phyloP scores from a whole-genome alignment of 2,888 invertebrate genomes.

The Fragum whitleyi region DNA sequence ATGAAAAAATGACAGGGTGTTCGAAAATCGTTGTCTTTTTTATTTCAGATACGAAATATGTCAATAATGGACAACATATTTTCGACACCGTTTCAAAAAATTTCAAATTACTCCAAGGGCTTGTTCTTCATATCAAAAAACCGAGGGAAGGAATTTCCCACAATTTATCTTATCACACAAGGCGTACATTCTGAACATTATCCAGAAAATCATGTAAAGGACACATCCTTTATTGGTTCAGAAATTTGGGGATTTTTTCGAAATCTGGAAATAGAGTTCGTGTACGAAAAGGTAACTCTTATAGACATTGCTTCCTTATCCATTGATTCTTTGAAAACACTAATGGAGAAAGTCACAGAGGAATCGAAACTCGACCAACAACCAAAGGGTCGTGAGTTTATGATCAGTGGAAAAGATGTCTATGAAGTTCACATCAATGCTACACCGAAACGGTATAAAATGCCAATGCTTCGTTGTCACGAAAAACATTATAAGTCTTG shows the following conservation, averaged over 20 bases:
- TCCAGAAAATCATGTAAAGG: background rate
- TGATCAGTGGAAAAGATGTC: background rate
- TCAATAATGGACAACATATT: background rate
- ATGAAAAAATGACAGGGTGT: background rate
- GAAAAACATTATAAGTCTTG: background rate
- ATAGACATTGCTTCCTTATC: conserved; percentile 33
- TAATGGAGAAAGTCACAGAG: background rate
- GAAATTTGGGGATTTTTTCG: conserved; percentile 64
- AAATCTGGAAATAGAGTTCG: conserved; percentile 24
- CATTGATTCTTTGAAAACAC: background rate
- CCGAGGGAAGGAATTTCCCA: background rate
- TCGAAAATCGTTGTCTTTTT: background rate
- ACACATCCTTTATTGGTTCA: conserved; percentile 41
- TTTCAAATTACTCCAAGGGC: background rate
- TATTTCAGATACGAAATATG: background rate
- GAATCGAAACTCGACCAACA: background rate
- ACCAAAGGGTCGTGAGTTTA: background rate
- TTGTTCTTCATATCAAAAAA: background rate
- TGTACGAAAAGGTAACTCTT: conserved; percentile 24
- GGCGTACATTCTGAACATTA: background rate
- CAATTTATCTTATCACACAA: background rate
- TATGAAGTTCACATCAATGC: background rate
- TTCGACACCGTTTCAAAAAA: background rate
- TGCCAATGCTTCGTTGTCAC: conserved; percentile 1
- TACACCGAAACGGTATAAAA: background rate